phyloP scores from a whole-genome alignment of 2,888 invertebrate species.

The Drosophila mercatorum region DNA sequence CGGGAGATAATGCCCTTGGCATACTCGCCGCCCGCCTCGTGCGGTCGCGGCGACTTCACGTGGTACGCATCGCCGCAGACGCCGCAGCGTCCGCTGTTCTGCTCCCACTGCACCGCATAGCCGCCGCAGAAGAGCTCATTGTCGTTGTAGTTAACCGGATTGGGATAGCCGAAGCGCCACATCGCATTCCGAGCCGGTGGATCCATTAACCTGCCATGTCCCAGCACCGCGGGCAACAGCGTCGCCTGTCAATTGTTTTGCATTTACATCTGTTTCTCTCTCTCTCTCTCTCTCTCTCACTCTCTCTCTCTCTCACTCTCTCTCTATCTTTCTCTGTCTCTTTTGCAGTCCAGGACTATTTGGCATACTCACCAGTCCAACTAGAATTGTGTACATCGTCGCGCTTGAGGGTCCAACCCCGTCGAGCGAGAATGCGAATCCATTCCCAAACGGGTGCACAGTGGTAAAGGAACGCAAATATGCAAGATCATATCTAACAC shows the following conservation, averaged over 20 bases:
- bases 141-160: constrained; percentile 97
- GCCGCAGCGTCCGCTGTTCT: constrained; percentile 94
- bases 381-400: constrained; percentile 42
- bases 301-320: background rate
- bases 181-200: constrained; percentile 96
- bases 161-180: constrained; percentile 98
- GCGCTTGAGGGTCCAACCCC: constrained; percentile 24
- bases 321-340: background rate
- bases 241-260: constrained; percentile 20
- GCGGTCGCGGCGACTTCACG: constrained; percentile 89
- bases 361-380: constrained; percentile 56
- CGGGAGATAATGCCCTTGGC: constrained; percentile 93
- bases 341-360: background rate
- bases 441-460: constrained; percentile 53
- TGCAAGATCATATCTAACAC: too few species aligned
- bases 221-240: constrained; percentile 85
- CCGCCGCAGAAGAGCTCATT: constrained; percentile 97
- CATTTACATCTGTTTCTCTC: background rate
- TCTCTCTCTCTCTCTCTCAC: background rate
- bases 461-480: too few species aligned
- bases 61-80: constrained; percentile 95
- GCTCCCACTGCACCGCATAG: constrained; percentile 94
- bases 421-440: constrained; percentile 45
- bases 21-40: constrained; percentile 94
- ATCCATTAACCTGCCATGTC: constrained; percentile 95